Evolutionary conservation across 2,113 vertebrate genomes (phyloP).

Genomic region (Symphodus melops): DNA sequence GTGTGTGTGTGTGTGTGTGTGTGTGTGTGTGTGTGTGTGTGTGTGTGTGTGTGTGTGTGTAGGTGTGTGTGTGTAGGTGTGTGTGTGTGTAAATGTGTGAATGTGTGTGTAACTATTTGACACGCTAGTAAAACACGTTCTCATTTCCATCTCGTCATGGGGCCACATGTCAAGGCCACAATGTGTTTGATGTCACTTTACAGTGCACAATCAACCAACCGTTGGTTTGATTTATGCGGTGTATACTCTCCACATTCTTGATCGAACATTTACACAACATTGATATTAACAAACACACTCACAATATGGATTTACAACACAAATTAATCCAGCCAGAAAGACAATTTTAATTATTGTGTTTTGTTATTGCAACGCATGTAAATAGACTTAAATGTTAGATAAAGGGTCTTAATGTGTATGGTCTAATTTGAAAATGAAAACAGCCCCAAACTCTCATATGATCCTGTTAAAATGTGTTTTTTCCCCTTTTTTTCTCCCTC

Average conservation of each 20-base stretch:
- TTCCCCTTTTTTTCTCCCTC: constrained; percentile 3
- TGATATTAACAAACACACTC: constrained; percentile 3
- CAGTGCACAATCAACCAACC: constrained; percentile 48
- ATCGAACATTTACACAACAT: constrained; percentile 5
- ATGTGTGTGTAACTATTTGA: background rate
- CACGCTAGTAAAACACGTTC: constrained; percentile 39
- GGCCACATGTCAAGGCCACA: constrained; percentile 38
- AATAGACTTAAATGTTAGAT: background rate
- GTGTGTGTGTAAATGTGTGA: background rate
- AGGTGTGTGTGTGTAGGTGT: background rate
- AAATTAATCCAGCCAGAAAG: background rate
- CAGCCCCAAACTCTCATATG: constrained; percentile 20
- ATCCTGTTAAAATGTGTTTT: background rate
- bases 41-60: background rate
- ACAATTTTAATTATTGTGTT: background rate
- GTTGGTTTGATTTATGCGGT: background rate
- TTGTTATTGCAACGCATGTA: background rate
- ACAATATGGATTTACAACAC: background rate
- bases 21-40: no score
- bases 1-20: background rate
- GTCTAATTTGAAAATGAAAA: constrained; percentile 29
- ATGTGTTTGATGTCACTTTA: constrained; percentile 37
- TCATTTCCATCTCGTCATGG: constrained; percentile 41
- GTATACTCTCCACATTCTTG: constrained; percentile 27
- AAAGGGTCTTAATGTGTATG: background rate